These are phyloP conservation scores for Dicaeum eximium DNA, from an alignment of 2,113 vertebrate genomes.

Conservation along the genomic window DNA sequence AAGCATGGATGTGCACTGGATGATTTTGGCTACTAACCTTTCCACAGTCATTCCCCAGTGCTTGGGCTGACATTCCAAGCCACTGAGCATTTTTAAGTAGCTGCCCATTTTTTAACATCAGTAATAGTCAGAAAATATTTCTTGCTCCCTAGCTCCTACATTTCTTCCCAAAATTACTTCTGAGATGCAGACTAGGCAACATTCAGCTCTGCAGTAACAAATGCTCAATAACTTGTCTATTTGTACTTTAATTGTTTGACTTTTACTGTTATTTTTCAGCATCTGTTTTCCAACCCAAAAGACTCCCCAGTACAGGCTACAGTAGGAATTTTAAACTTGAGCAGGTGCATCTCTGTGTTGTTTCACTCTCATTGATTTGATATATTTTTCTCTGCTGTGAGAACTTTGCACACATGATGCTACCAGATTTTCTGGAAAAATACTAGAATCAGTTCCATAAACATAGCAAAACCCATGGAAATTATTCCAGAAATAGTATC, in stretches of 20 bases:
- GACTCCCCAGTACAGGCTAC: not conserved
- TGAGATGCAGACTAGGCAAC: not conserved
- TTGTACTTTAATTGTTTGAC: not conserved
- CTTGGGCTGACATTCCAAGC: not conserved
- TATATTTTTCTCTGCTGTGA: not conserved
- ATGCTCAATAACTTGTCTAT: not conserved
- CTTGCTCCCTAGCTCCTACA: not conserved
- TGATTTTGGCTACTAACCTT: not conserved
- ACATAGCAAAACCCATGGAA: not conserved
- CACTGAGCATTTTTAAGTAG: not conserved
- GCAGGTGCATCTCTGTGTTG: not conserved
- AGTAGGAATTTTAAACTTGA: not conserved
- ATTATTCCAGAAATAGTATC: not conserved
- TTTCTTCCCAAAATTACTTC: not conserved
- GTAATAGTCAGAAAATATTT: not conserved
- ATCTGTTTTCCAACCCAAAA: not conserved
- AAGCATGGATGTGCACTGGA: not conserved
- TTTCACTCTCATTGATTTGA: not conserved
- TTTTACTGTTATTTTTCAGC: not conserved
- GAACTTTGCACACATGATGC: not conserved
- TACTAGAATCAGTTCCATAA: not conserved
- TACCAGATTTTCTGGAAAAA: not conserved
- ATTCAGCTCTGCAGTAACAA: not conserved
- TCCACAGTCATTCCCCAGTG: not conserved
- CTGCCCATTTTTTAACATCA: not conserved